Percentiles rank a stretch among this genome's conserved stretches.
These are phyloP conservation scores for Camptogramma bilineatum DNA, from an alignment of 2,888 invertebrate species.

Conservation along the genomic window DNA sequence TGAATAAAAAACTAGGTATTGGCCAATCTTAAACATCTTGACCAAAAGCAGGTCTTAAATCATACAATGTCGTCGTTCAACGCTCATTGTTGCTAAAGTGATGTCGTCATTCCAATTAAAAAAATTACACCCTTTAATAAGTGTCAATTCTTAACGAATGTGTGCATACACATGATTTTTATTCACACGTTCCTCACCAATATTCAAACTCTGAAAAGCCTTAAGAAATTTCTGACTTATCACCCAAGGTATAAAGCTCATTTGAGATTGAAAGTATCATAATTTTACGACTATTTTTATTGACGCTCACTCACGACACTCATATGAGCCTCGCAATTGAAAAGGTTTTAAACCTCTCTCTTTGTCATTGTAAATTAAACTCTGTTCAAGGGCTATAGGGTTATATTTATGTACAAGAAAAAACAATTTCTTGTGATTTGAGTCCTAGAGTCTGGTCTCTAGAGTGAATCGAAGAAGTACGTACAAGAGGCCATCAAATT, in stretches of 20 bases:
- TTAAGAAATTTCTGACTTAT: slow-evolving; percentile 55
- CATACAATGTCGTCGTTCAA: slow-evolving; percentile 69
- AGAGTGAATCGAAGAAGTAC: slow-evolving; percentile 75
- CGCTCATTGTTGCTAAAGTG: slow-evolving; percentile 72
- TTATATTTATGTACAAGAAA: slow-evolving; percentile 40
- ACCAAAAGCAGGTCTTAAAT: slow-evolving; percentile 63
- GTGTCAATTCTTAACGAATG: slow-evolving; percentile 86
- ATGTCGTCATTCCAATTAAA: slow-evolving; percentile 85
- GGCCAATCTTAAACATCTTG: slow-evolving; percentile 18
- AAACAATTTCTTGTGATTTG: slow-evolving; percentile 33
- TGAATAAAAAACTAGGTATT: not conserved
- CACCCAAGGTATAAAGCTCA: slow-evolving; percentile 51
- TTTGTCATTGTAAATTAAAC: slow-evolving; percentile 54
- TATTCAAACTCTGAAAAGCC: slow-evolving; percentile 52
- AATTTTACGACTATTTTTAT: slow-evolving; percentile 83
- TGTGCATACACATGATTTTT: slow-evolving; percentile 84
- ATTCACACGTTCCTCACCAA: slow-evolving; percentile 79
- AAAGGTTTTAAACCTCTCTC: slow-evolving; percentile 62
- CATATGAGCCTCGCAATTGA: slow-evolving; percentile 69
- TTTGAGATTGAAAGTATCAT: slow-evolving; percentile 52
- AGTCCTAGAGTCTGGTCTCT: slow-evolving; percentile 43
- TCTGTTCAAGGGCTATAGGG: slow-evolving; percentile 51
- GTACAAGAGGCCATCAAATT: slow-evolving; percentile 81
- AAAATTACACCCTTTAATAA: slow-evolving; percentile 84
- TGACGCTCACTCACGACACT: slow-evolving; percentile 83